Base-by-base conservation (phyloP, 2,888 invertebrate species). In the Cosmorhoe ocellata region DNA sequence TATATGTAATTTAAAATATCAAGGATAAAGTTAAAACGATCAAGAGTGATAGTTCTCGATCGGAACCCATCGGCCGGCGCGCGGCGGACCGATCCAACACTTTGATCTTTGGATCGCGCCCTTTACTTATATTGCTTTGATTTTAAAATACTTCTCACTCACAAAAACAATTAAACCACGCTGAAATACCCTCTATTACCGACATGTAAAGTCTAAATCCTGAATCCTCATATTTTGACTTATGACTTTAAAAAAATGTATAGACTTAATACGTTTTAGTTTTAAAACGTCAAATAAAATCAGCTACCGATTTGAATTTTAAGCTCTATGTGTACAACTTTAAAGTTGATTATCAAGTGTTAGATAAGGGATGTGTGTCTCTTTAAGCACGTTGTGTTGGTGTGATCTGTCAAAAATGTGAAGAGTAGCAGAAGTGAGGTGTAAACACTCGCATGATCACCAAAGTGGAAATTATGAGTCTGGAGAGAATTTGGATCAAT, bases 41-140 rank as follows among this genome's bases (percentile, higher is more conserved):
- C 83, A 85, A 85, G 74, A 76, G 52, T 55, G 53, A 57, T 69
- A 62, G 66, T 63, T 66, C 72, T 47, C 71, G 70, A 65, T 69
- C 61, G 63, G 61, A 39, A 61, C 63, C 67, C 69, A 77, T 75
- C 79, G 75, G 75, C 7, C 79, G 75, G 75, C n/a, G n/a, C n/a
- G n/a, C 18, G 18, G 18, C 76, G 78, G 77, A 76, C 75, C 74
- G 80, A 82, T 83, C 83, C 74, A 79, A 78, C 76, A 71, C 87
- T 87, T 88, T 88, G 86, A 88, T 87, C 82, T 86, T 65, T 62
- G 69, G 74, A 84, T 84, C 81, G 81, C 84, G 84, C 82, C 86
- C 79, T 83, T 83, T 81, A 84, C 84, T 84, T 80, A 83, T 82
- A 84, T 83, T 82, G 82, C 81, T 74, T 70, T 63, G 59, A 70